Evolutionary conservation across 2,113 vertebrate species (phyloP), one percentile per base, ranked within the genome.

Genomic region (Trogon melanurus): DNA sequence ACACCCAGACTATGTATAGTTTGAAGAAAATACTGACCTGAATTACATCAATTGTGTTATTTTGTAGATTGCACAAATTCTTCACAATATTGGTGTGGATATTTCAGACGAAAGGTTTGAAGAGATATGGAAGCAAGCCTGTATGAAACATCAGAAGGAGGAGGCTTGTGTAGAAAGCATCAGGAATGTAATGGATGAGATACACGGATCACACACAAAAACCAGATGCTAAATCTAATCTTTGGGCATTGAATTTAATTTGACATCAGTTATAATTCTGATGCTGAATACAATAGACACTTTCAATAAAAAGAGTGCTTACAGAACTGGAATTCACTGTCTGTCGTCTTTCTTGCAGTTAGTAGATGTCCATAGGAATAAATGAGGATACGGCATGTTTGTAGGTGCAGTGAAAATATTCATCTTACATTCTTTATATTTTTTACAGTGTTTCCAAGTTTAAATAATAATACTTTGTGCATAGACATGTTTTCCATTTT

Each of bases 151-250:
- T 53, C 97, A 98, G 3, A 91, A 78, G 26, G 98, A 98, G 85
- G 97, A 99, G 70, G 98, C 99, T 74, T 99, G 98, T 96, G 94
- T 99, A 20, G 98, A 99, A 92, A 97, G 38, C 79, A 98, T 99
- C 93, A 97, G 97, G 67, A 96, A 97, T 5, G 74, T 97, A 56
- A 97, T 99, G 48, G 93, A 96, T 96, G 98, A 98, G 91, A 95
- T 99, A 29, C 92, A 97, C 32, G 95, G 79, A 76, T 96, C 87
- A 18, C 22, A 53, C 38, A 76, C 34, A 58, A 79, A 96, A 65
- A 36, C 6, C 50, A 86, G 81, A 88, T 80, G n/a, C 27, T 50
- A 47, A 41, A 47, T 41, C 36, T 91, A 54, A 53, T 93, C 21
- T 57, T 66, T 72, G 58, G 41, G 32, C 12, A 47, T 25, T 80